phyloP scores from a whole-genome alignment of 1,140 invertebrate species.

The Amyelois transitella region DNA sequence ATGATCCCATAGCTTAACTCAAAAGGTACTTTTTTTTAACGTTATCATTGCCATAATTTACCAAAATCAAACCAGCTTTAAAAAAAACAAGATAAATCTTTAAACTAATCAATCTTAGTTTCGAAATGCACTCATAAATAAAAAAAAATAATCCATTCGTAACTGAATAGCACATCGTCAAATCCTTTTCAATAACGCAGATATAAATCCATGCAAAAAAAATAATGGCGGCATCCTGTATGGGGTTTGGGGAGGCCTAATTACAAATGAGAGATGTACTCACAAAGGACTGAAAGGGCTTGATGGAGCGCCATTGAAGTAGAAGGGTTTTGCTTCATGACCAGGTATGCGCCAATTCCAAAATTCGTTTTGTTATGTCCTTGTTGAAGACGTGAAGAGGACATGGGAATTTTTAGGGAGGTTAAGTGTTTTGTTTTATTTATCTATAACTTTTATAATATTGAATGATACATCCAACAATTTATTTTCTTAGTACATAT shows the following conservation, averaged over 20 bases:
- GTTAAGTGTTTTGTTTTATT: too few species aligned
- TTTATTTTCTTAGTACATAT: too few species aligned
- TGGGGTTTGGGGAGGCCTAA: conserved; percentile 35
- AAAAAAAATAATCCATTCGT: neutral
- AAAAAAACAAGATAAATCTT: too few species aligned
- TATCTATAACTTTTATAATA: too few species aligned
- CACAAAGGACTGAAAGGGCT: conserved; percentile 36
- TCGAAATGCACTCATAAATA: too few species aligned
- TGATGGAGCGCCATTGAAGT: conserved; percentile 61
- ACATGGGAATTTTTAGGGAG: neutral
- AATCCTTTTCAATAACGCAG: neutral
- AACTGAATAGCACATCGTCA: neutral
- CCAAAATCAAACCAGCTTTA: too few species aligned
- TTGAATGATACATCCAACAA: too few species aligned
- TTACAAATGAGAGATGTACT: conserved; percentile 50
- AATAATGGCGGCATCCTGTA: conserved; percentile 20
- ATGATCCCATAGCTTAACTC: too few species aligned
- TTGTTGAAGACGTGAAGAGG: neutral
- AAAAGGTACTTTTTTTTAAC: too few species aligned
- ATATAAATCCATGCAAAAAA: conserved; percentile 15
- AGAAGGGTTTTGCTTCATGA: conserved; percentile 43
- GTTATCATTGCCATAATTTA: too few species aligned
- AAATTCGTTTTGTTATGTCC: neutral
- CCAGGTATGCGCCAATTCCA: conserved; percentile 34
- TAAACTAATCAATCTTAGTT: too few species aligned